Percentiles rank a stretch among this genome's conserved stretches.
These are phyloP conservation scores for Athripsodes cinereus DNA, from an alignment of 2,888 invertebrate genomes.

Conservation along the genomic window DNA sequence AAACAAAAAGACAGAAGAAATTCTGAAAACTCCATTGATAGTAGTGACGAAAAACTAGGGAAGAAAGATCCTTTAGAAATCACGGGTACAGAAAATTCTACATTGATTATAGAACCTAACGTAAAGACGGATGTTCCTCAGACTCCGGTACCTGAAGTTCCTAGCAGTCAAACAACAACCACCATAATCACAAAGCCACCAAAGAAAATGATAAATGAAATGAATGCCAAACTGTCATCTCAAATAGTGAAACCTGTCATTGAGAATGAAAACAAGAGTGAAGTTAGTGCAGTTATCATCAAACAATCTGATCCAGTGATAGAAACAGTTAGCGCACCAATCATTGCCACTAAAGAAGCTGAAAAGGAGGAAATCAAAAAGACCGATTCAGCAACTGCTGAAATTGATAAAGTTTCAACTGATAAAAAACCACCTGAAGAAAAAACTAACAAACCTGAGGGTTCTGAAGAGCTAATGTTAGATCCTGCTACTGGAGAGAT, in stretches of 20 bases:
- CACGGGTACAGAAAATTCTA: conserved; percentile 31
- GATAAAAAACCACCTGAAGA: conserved; percentile 2
- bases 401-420: not conserved
- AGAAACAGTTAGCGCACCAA: not conserved
- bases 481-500: conserved; percentile 27
- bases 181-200: conserved; percentile 35
- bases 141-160: conserved; percentile 28
- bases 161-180: conserved; percentile 9
- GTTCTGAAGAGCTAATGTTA: conserved; percentile 24
- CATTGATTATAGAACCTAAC: conserved; percentile 25
- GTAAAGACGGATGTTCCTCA: conserved; percentile 19
- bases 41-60: conserved; percentile 50
- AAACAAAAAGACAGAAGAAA: conserved; percentile 58
- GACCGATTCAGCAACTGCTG: not conserved
- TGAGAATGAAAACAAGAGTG: conserved; percentile 11
- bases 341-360: not conserved
- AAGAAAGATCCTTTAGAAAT: conserved; percentile 35
- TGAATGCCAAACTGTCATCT: conserved; percentile 39
- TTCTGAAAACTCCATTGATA: conserved; percentile 61
- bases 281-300: not conserved
- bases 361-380: not conserved
- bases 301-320: conserved; percentile 8
- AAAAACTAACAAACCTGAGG: conserved; percentile 9
- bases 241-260: conserved; percentile 12
- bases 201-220: conserved; percentile 46